Conservation (phyloP, 2,888 invertebrate species). For the Cheilosia scutellata region DNA sequence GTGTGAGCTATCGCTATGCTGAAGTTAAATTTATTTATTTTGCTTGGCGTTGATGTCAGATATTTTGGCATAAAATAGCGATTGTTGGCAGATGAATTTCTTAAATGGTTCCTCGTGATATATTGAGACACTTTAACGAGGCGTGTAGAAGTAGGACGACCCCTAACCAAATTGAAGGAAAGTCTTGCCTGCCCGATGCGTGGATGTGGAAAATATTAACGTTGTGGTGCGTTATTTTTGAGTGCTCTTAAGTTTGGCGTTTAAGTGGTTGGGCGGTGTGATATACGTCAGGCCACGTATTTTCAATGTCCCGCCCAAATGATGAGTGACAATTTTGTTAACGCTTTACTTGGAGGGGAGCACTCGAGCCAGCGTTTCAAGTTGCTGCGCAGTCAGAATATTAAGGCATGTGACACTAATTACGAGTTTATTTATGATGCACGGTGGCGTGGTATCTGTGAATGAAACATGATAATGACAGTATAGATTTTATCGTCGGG, state of each 20-base stretch:
- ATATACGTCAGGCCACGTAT: constrained; percentile 15
- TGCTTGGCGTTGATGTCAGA: constrained; percentile 32
- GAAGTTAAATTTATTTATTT: constrained; percentile 50
- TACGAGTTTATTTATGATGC: constrained; percentile 8
- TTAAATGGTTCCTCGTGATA: constrained; percentile 55
- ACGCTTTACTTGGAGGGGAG: constrained; percentile 7
- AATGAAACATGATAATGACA: constrained; percentile 1
- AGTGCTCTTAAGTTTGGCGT: constrained; percentile 11
- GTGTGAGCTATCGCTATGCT: background rate
- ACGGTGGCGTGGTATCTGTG: background rate
- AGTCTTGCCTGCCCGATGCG: constrained; percentile 57
- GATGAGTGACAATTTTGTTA: constrained; percentile 50
- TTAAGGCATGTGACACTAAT: constrained; percentile 16
- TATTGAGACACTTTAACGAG: constrained; percentile 59
- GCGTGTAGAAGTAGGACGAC: constrained; percentile 25
- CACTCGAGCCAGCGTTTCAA: constrained; percentile 32
- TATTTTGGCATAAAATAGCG: constrained; percentile 26
- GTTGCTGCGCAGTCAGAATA: background rate
- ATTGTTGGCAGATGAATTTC: constrained; percentile 49
- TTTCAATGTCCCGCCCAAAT: constrained; percentile 49
- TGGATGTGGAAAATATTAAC: constrained; percentile 60
- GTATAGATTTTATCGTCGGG: background rate
- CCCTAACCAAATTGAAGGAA: constrained; percentile 2
- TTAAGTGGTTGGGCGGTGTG: constrained; percentile 6
- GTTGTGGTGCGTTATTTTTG: constrained; percentile 35